These are phyloP conservation scores for Gallinago jamesoni DNA, from an alignment of 2,113 vertebrate genomes.

Conservation along the genomic window DNA sequence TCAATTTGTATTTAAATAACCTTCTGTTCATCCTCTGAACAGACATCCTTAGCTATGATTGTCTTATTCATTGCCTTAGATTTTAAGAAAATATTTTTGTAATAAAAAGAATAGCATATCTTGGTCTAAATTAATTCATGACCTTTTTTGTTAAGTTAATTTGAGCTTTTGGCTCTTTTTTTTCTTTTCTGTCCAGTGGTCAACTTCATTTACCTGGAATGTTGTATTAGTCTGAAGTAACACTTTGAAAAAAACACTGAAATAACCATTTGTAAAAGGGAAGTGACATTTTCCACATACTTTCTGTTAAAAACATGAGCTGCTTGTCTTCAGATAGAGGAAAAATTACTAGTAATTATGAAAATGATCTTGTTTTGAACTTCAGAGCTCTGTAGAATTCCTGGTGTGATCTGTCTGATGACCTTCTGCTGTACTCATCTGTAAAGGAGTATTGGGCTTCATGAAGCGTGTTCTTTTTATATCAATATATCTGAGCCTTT, in stretches of 20 bases:
- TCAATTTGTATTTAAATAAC: not conserved
- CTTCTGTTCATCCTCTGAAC: not conserved
- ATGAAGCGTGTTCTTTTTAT: not conserved
- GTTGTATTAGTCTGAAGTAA: not conserved
- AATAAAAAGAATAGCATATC: not conserved
- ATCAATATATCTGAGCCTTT: not conserved
- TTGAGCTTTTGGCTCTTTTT: not conserved
- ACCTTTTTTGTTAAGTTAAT: not conserved
- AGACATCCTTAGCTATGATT: not conserved
- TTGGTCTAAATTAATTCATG: not conserved
- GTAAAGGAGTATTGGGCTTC: not conserved
- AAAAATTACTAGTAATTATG: not conserved
- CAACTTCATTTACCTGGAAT: not conserved
- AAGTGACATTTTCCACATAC: not conserved
- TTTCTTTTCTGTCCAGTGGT: not conserved
- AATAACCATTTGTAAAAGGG: not conserved
- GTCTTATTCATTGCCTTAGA: conserved; percentile 40
- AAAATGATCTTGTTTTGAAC: not conserved
- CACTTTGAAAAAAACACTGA: no score
- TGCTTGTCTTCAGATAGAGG: not conserved
- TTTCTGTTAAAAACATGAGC: not conserved
- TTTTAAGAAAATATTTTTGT: not conserved
- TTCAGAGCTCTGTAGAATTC: not conserved
- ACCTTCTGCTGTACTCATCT: not conserved
- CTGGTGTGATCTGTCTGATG: not conserved